Evolutionary conservation across 2,113 vertebrate genomes (phyloP).

Genomic region (Tylochromis polylepis): DNA sequence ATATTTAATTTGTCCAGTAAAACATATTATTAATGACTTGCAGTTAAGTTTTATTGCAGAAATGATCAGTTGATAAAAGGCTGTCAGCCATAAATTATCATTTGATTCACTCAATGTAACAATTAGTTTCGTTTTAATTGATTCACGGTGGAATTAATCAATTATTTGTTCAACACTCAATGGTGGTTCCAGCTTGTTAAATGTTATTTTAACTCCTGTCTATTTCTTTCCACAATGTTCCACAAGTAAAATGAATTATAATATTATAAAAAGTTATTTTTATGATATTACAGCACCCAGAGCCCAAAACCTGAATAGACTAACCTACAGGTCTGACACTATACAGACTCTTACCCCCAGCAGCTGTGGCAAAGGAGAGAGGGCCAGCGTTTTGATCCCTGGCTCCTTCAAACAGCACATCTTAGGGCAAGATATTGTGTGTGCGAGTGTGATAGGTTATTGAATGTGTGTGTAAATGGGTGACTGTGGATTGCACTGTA

Average conservation of each 20-base stretch:
- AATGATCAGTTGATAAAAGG: not conserved
- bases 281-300: not conserved
- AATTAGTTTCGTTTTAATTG: not conserved
- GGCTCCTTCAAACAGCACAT: not conserved
- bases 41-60: not conserved
- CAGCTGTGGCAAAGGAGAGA: not conserved
- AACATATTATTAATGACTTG: not conserved
- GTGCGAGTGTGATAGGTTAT: not conserved
- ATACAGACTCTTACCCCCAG: not conserved
- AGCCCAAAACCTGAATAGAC: not conserved
- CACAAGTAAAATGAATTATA: not conserved
- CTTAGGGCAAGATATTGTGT: not conserved
- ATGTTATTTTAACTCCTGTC: not conserved
- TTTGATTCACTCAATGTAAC: not conserved
- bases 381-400: not conserved
- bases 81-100: not conserved
- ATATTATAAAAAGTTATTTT: not conserved
- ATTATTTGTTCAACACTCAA: not conserved
- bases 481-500: not conserved
- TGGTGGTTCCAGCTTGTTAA: not conserved
- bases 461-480: not conserved
- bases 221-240: not conserved
- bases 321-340: not conserved
- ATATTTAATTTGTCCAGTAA: not conserved
- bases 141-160: fast-evolving